These are phyloP conservation scores for Vultur gryphus DNA, from an alignment of 2,797 vertebrate species.

Conservation along the genomic window DNA sequence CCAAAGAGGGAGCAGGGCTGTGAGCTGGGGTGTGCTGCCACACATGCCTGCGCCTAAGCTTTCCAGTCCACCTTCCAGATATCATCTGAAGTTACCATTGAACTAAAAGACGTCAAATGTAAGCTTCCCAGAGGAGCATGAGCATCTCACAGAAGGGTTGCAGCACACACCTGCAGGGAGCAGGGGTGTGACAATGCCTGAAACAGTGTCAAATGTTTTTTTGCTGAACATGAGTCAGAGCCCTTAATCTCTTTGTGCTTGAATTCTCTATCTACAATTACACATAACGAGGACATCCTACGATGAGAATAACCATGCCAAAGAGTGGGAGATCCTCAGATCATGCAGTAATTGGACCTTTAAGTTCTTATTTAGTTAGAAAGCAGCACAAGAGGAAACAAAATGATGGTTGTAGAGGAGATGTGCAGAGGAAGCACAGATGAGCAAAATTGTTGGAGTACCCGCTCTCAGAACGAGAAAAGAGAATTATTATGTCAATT, in stretches of 20 bases:
- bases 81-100: background rate
- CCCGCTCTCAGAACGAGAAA: background rate
- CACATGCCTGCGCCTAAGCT: background rate
- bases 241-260: background rate
- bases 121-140: background rate
- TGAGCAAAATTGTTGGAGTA: background rate
- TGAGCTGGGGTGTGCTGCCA: background rate
- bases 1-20: background rate
- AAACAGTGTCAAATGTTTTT: background rate
- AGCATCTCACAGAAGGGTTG: background rate
- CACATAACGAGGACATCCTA: fast-evolving
- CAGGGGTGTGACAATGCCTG: background rate
- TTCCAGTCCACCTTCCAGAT: background rate
- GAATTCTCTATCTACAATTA: background rate
- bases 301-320: background rate
- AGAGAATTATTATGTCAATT: background rate
- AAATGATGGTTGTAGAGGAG: background rate
- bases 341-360: background rate
- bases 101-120: background rate
- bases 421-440: background rate
- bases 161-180: background rate
- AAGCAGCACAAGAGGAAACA: background rate
- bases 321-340: background rate
- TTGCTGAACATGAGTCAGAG: background rate
- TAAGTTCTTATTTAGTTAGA: background rate